phyloP scores from a whole-genome alignment of 2,113 vertebrate species.

The Ammodytes marinus region DNA sequence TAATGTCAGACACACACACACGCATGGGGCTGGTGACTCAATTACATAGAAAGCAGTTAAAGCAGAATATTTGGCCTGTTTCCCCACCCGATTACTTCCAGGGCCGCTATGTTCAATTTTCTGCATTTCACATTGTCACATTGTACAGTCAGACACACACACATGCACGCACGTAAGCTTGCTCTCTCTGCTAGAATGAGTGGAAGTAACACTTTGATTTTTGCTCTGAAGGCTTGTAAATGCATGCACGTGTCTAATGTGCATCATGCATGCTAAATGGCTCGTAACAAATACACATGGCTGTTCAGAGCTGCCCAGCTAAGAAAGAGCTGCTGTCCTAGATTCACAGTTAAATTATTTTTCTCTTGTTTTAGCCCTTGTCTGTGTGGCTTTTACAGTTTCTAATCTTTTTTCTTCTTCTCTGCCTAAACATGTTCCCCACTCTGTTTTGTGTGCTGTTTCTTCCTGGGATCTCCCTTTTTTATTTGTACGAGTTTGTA shows the following conservation, averaged over 20 bases:
- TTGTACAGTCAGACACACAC: too few relatives aligned
- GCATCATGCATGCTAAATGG: conserved; percentile 6
- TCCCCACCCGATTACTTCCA: conserved; percentile 25
- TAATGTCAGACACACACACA: neutral
- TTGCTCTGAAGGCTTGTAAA: conserved; percentile 13
- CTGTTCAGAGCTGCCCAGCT: conserved; percentile 12
- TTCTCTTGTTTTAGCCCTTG: neutral
- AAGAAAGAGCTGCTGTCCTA: too few relatives aligned
- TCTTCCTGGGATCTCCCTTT: conserved; percentile 11
- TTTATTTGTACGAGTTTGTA: conserved; percentile 10
- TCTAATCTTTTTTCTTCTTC: neutral
- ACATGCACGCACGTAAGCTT: neutral
- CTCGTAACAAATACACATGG: neutral
- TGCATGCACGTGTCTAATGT: conserved; percentile 20
- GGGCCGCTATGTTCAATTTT: neutral
- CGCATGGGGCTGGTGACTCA: conserved; percentile 24
- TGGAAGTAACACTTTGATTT: conserved; percentile 30
- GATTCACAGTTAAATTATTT: neutral
- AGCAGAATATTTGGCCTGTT: neutral
- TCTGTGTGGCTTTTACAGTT: neutral
- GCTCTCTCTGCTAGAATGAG: conserved; percentile 22
- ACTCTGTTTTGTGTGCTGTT: neutral
- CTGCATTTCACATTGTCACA: neutral
- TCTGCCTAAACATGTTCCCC: conserved; percentile 15
- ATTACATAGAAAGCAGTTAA: conserved; percentile 12